Conservation (phyloP, 1,140 invertebrate species). For the Dysdera silvatica region DNA sequence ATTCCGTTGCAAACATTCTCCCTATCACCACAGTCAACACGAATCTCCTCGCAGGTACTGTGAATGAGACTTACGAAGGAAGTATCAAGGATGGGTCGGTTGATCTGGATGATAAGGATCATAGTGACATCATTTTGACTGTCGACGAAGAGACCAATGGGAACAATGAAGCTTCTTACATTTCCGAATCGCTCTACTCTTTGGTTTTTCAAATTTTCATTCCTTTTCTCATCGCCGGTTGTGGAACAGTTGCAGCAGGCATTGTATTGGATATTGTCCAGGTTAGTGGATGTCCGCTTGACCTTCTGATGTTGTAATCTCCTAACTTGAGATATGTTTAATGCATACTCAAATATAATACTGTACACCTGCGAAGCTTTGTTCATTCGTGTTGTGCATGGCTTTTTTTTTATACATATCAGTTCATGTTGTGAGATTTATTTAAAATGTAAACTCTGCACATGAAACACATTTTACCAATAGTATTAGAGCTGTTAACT, state of each 20-base stretch:
- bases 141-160: conserved; percentile 1
- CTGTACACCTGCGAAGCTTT: background rate
- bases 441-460: too few species aligned
- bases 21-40: background rate
- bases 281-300: conserved; percentile 19
- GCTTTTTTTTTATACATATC: background rate
- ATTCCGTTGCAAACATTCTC: conserved; percentile 12
- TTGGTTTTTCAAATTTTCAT: conserved; percentile 45
- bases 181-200: conserved; percentile 27
- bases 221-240: conserved; percentile 49
- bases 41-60: conserved; percentile 14
- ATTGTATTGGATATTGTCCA: conserved; percentile 48
- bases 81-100: conserved; percentile 26
- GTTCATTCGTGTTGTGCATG: background rate
- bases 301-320: background rate
- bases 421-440: background rate
- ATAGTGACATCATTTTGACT: conserved; percentile 27
- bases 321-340: background rate
- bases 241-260: conserved; percentile 50
- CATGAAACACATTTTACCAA: too few species aligned
- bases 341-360: background rate
- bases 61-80: conserved; percentile 24
- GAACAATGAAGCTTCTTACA: conserved; percentile 5
- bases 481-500: too few species aligned
- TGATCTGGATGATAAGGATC: conserved; percentile 23